phyloP scores from a whole-genome alignment of 2,797 vertebrate species.

The Simalia tracyae region DNA sequence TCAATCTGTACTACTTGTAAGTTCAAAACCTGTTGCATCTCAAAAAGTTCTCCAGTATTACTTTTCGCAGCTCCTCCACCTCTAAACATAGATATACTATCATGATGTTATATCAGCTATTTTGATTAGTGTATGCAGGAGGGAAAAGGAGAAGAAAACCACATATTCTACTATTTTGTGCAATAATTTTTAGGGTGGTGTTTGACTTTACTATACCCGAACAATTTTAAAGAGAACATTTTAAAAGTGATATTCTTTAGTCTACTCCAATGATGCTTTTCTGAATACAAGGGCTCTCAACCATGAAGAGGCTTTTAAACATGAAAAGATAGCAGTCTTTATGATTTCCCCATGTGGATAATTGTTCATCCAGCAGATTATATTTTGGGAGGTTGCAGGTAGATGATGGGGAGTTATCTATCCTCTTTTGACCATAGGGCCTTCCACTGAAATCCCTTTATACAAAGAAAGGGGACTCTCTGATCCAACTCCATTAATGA shows the following conservation, averaged over 20 bases:
- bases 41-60: background rate
- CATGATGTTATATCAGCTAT: background rate
- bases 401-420: background rate
- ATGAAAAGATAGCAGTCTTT: too few relatives aligned
- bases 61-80: too few relatives aligned
- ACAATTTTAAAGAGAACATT: too few relatives aligned
- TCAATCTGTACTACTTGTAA: too few relatives aligned
- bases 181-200: background rate
- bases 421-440: background rate
- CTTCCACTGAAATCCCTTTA: background rate
- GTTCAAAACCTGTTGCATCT: background rate
- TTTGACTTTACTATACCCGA: background rate
- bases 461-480: background rate
- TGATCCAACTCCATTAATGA: background rate
- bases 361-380: too few relatives aligned
- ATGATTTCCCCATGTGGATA: too few relatives aligned
- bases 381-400: background rate
- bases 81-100: background rate
- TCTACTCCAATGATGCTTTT: background rate
- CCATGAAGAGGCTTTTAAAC: background rate
- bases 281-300: background rate
- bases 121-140: background rate
- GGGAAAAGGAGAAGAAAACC: background rate
- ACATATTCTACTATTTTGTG: background rate
- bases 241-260: background rate